These are phyloP conservation scores for Motacilla tschutschensis DNA, from an alignment of 2,113 vertebrate species.

Conservation along the genomic window DNA sequence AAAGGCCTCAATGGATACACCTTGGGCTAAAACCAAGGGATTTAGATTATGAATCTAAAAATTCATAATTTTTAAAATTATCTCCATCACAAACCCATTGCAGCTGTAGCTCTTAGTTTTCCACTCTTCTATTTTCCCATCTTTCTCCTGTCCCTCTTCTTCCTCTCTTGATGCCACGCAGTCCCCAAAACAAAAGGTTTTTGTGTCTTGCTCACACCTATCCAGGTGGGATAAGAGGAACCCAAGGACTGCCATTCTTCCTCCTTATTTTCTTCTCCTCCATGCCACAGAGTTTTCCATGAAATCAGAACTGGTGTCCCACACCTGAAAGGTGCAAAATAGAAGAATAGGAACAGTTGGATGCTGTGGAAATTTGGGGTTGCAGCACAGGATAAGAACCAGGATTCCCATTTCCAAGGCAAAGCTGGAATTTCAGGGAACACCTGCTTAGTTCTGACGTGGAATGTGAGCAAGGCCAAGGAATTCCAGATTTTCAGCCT, in stretches of 20 bases:
- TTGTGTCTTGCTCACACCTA: not conserved
- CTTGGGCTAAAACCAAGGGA: not conserved
- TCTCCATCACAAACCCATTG: not conserved
- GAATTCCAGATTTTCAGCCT: not conserved
- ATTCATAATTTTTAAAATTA: accelerated
- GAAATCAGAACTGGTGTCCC: not conserved
- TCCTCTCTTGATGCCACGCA: not conserved
- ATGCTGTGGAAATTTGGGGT: not conserved
- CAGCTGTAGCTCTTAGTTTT: not conserved
- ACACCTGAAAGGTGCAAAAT: accelerated
- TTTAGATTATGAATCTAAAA: not conserved
- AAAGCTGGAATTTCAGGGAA: not conserved
- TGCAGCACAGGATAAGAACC: not conserved
- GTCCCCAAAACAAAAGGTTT: not conserved
- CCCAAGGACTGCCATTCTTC: accelerated
- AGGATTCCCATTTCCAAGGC: not conserved
- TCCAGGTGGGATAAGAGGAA: not conserved
- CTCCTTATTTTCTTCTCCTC: not conserved
- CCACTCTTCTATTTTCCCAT: not conserved
- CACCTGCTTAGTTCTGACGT: not conserved
- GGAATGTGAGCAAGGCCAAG: not conserved
- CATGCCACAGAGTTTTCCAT: accelerated
- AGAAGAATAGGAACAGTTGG: not conserved
- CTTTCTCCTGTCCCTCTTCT: not conserved
- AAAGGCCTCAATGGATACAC: not conserved